Evolutionary conservation across 2,113 vertebrate species (phyloP).

Genomic region (Nestor notabilis): DNA sequence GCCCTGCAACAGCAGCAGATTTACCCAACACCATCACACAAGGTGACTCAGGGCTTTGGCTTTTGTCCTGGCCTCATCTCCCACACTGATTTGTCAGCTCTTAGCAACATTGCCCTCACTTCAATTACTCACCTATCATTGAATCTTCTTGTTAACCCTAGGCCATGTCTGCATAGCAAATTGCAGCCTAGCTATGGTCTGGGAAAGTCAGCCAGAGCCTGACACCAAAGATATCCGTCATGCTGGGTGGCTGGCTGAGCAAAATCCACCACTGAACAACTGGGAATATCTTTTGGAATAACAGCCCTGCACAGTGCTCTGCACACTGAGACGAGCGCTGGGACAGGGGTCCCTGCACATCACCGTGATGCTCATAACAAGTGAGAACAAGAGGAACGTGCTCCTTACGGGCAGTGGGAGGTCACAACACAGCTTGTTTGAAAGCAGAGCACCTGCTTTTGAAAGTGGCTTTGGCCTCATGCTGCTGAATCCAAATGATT

Average conservation of each 20-base stretch:
- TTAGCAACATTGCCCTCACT: neutral
- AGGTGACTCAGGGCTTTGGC: neutral
- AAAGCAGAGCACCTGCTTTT: neutral
- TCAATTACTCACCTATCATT: neutral
- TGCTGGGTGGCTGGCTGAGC: neutral
- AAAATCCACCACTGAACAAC: neutral
- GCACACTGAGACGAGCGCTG: fast-evolving
- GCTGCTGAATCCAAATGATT: neutral
- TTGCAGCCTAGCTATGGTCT: neutral
- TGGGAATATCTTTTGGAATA: neutral
- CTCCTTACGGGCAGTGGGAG: neutral
- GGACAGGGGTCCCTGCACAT: neutral
- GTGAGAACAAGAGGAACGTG: neutral
- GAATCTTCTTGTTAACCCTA: neutral
- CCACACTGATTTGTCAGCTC: neutral
- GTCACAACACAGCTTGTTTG: neutral
- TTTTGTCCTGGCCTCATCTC: neutral
- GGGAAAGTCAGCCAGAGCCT: neutral
- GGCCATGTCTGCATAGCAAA: neutral
- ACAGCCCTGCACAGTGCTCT: neutral
- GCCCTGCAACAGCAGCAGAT: neutral
- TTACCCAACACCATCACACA: neutral
- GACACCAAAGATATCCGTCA: fast-evolving
- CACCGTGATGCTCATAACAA: fast-evolving
- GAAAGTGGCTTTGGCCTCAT: neutral